These are phyloP conservation scores for Cacoxenus indagator DNA, from an alignment of 2,888 invertebrate genomes.

Conservation along the genomic window DNA sequence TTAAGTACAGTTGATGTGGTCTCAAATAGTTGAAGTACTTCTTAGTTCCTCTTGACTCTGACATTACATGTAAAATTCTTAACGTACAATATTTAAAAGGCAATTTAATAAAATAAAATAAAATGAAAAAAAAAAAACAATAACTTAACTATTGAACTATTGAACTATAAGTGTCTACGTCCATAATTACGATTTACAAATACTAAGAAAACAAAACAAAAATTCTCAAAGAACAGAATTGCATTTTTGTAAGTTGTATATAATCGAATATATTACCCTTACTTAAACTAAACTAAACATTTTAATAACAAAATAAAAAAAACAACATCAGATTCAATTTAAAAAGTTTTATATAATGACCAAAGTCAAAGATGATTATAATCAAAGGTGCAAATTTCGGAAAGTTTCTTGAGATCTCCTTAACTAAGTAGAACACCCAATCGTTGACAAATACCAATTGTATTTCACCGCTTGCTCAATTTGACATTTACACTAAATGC, in stretches of 20 bases:
- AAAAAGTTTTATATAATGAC: not conserved
- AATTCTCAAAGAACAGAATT: not conserved
- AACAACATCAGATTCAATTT: too few species aligned
- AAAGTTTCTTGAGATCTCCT: not conserved
- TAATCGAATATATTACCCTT: not conserved
- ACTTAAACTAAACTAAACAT: too few species aligned
- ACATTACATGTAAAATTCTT: too few species aligned
- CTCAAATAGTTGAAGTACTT: too few species aligned
- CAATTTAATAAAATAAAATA: not conserved
- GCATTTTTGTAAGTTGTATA: not conserved
- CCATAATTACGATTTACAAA: not conserved
- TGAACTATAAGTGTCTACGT: not conserved
- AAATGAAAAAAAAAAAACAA: not conserved
- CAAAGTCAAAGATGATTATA: too few species aligned
- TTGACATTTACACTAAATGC: not conserved
- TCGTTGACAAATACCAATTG: not conserved
- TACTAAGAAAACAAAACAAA: not conserved
- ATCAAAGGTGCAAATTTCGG: not conserved
- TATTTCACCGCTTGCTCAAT: constrained; percentile 7
- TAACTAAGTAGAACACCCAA: not conserved
- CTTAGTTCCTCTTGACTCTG: too few species aligned
- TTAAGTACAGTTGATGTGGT: too few species aligned
- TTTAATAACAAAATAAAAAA: too few species aligned
- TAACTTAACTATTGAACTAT: not conserved
- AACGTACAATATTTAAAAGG: not conserved